Base-by-base conservation (phyloP, 2,888 invertebrate genomes). In the Eilema griseolum region DNA sequence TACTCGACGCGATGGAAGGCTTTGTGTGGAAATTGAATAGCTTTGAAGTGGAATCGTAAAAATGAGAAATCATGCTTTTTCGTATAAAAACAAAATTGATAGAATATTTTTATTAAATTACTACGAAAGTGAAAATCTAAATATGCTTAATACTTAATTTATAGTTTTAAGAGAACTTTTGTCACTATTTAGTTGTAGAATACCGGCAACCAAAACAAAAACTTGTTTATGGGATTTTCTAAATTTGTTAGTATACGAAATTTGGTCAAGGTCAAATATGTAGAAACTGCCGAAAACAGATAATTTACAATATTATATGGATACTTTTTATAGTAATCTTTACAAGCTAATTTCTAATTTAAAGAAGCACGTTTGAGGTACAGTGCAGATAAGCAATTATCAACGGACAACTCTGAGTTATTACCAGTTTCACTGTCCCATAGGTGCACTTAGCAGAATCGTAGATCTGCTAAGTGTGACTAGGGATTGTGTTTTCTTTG, bases 331-430 rank as follows among this genome's bases (percentile, higher is more conserved):
- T 3, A 46, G 46, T 4, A 7, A 46, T 73, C 74, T 75, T 76
- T 75, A 74, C 69, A 71, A 67, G 20, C 52, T 70, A 57, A 66
- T 69, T 72, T 76, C 65, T 70, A 73, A 73, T 76, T 67, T n/a
- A n/a, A n/a, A 71, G 70, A 68, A 57, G 11, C 52, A 37, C 28
- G 56, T 65, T 61, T 37, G 20, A 41, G 62, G 28, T 61, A 26
- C 56, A 70, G 31, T 26, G 65, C 23, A 67, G 28, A 52, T 72
- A 41, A 76, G 65, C 60, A 69, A 79, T 76, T 67, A 72, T 72
- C 60, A 66, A 62, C 61, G 46, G 5, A 5, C 60, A 33, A 20
- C 60, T 60, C 28, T 26, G 68, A 60, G 74, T 74, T 72, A 72
- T 78, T 72, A 66, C 73, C 73, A 69, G 69, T 71, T 71, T 72